These are phyloP conservation scores for Cheilosia variabilis DNA, from an alignment of 2,888 invertebrate genomes.

Conservation along the genomic window DNA sequence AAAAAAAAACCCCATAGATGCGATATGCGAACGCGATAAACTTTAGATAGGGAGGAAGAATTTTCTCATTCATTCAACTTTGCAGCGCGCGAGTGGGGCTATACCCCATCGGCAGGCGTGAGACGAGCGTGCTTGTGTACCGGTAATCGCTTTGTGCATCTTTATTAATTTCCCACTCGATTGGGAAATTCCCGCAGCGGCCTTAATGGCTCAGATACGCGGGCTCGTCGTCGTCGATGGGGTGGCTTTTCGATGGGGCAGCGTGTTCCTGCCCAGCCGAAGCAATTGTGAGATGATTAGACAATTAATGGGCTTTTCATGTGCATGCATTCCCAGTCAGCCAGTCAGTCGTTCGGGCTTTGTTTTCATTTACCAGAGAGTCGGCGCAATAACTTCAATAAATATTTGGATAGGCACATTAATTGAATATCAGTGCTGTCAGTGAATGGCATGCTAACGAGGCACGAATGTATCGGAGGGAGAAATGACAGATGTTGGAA, in stretches of 20 bases:
- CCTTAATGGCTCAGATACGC: slow-evolving; percentile 46
- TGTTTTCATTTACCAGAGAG: slow-evolving; percentile 11
- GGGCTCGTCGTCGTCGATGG: slow-evolving; percentile 18
- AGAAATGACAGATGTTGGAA: background rate
- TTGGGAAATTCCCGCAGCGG: slow-evolving; percentile 70
- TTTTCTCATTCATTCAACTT: slow-evolving; percentile 19
- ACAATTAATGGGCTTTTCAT: slow-evolving; percentile 68
- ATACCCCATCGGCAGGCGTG: slow-evolving; percentile 26
- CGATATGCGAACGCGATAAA: slow-evolving; percentile 22
- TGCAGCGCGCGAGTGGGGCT: slow-evolving; percentile 24
- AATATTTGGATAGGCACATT: slow-evolving; percentile 68
- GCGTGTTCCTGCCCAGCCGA: background rate
- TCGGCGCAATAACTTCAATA: slow-evolving; percentile 56
- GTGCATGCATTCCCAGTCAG: slow-evolving; percentile 23
- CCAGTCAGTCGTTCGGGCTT: background rate
- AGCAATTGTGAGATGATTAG: slow-evolving; percentile 68
- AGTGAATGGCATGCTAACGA: slow-evolving; percentile 16
- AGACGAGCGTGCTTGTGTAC: slow-evolving; percentile 57
- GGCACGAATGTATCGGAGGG: background rate
- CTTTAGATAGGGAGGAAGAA: slow-evolving; percentile 24
- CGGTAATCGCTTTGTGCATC: slow-evolving; percentile 75
- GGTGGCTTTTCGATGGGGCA: slow-evolving; percentile 40
- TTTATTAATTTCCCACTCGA: slow-evolving; percentile 75
- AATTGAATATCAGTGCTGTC: slow-evolving; percentile 56
- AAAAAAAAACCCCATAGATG: slow-evolving; percentile 10